Conservation (phyloP, 2,888 invertebrate species). For the Terebella lapidaria region DNA sequence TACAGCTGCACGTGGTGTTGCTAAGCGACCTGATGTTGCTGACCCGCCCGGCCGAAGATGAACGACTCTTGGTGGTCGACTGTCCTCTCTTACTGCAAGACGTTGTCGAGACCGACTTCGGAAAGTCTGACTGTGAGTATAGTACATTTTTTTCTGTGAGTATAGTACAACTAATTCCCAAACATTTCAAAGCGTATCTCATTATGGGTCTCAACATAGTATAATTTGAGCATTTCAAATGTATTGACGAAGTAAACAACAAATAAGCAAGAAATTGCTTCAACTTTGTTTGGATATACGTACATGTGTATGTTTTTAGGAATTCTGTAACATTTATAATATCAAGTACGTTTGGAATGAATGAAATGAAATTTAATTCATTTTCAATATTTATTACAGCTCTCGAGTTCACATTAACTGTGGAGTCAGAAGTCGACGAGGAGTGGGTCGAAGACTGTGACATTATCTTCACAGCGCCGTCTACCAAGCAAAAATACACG, state of each 20-base stretch:
- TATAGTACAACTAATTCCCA: too few species aligned
- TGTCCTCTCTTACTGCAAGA: neutral
- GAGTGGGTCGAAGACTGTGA: neutral
- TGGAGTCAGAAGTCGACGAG: neutral
- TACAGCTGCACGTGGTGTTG: neutral
- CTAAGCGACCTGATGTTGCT: neutral
- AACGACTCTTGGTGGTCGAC: neutral
- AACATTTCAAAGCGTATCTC: too few species aligned
- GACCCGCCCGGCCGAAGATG: neutral
- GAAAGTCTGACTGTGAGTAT: neutral
- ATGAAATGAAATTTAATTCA: neutral
- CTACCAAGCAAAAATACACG: neutral
- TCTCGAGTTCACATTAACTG: neutral
- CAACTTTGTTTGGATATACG: too few species aligned
- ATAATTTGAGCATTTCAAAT: too few species aligned
- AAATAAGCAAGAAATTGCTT: too few species aligned
- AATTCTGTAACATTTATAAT: neutral
- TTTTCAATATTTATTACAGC: neutral
- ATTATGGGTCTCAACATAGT: too few species aligned
- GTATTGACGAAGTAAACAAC: too few species aligned
- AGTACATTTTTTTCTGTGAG: neutral
- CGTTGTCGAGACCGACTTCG: neutral
- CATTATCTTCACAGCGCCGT: neutral
- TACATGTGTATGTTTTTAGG: too few species aligned
- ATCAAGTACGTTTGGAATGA: neutral